Evolutionary conservation across 2,888 invertebrate species (phyloP).

Genomic region (Herminia tarsipennalis): DNA sequence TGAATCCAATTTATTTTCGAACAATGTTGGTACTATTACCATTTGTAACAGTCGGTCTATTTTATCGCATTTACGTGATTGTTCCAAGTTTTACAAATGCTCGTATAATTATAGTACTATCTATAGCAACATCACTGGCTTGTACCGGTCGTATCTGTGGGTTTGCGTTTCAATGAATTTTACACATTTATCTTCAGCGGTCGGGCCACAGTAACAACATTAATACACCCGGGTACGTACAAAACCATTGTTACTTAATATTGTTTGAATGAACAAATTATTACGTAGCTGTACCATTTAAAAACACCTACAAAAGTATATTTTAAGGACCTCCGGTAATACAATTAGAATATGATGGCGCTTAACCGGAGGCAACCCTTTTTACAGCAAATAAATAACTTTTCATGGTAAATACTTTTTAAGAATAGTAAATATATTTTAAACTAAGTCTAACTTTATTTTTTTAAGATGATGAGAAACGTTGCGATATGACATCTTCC

Average conservation of each 20-base stretch:
- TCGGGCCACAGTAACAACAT: conserved; percentile 10
- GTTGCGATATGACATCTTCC: conserved; percentile 49
- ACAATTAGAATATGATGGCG: too few relatives aligned
- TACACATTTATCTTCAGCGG: conserved; percentile 21
- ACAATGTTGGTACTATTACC: conserved; percentile 22
- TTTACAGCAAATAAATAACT: too few relatives aligned
- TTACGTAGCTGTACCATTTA: too few relatives aligned
- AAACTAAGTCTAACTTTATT: too few relatives aligned
- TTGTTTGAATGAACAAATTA: neutral
- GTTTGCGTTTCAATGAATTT: conserved; percentile 33
- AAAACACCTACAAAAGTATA: too few relatives aligned
- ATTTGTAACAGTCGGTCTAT: conserved; percentile 21
- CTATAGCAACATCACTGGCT: neutral
- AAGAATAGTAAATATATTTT: too few relatives aligned
- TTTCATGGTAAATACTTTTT: too few relatives aligned
- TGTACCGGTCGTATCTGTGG: conserved; percentile 8
- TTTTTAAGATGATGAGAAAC: too few relatives aligned
- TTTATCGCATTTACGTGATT: conserved; percentile 33
- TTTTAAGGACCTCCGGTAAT: too few relatives aligned
- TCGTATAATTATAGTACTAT: conserved; percentile 5
- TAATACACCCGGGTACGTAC: neutral
- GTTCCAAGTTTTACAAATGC: conserved; percentile 13
- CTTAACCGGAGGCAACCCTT: too few relatives aligned
- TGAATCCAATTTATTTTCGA: conserved; percentile 18
- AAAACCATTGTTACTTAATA: conserved; percentile 3